phyloP scores from a whole-genome alignment of 2,113 vertebrate genomes.

The Eptesicus fuscus region DNA sequence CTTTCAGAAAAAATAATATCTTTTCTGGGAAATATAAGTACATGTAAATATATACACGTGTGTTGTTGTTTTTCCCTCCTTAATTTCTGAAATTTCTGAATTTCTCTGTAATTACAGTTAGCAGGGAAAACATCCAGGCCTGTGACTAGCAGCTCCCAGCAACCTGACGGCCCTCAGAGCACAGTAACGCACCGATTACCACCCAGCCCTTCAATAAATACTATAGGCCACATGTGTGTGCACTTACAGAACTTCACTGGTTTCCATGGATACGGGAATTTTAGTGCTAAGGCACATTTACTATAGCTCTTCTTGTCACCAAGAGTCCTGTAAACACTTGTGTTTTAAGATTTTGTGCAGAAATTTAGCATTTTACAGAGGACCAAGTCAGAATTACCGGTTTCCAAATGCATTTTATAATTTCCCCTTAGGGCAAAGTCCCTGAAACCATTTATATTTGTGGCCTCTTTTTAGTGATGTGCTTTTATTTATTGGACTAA shows the following conservation, averaged over 20 bases:
- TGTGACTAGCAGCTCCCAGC: background rate
- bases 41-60: background rate
- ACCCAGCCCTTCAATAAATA: conserved; percentile 4
- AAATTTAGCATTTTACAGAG: conserved; percentile 60
- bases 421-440: background rate
- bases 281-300: conserved; percentile 61
- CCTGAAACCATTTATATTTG: background rate
- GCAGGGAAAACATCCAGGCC: background rate
- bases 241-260: conserved; percentile 32
- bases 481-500: conserved; percentile 46
- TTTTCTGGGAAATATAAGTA: background rate
- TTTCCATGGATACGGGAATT: conserved; percentile 74
- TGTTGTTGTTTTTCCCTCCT: background rate
- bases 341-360: conserved; percentile 51
- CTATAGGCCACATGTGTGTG: background rate
- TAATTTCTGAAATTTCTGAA: background rate
- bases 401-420: background rate
- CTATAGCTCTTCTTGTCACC: conserved; percentile 61
- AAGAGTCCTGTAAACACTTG: conserved; percentile 63
- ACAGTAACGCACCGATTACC: background rate
- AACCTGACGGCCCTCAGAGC: background rate
- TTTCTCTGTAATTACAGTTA: conserved; percentile 27
- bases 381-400: conserved; percentile 30
- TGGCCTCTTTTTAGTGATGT: background rate
- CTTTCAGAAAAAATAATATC: background rate